These are phyloP conservation scores for Macrosoma leucophasiata DNA, from an alignment of 2,888 invertebrate species.

Conservation along the genomic window DNA sequence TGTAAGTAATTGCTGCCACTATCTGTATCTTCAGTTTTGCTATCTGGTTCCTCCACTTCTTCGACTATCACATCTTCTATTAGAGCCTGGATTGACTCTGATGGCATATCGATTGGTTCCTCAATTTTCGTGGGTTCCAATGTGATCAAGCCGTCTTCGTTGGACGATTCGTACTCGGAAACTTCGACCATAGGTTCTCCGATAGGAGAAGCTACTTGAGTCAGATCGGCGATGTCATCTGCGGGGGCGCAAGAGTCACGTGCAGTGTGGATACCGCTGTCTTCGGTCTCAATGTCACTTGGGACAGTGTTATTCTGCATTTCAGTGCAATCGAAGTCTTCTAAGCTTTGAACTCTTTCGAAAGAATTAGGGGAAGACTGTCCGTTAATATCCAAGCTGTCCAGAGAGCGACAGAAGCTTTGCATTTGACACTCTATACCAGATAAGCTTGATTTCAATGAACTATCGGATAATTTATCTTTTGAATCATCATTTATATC, in stretches of 20 bases:
- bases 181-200: slow-evolving; percentile 61
- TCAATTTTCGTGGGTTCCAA: slow-evolving; percentile 48
- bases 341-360: slow-evolving; percentile 79
- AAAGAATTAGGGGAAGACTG: slow-evolving; percentile 72
- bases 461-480: slow-evolving; percentile 44
- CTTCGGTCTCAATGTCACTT: slow-evolving; percentile 82
- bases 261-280: slow-evolving; percentile 86
- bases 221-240: slow-evolving; percentile 80
- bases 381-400: slow-evolving; percentile 78
- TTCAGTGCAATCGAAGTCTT: slow-evolving; percentile 78
- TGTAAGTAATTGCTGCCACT: slow-evolving; percentile 65
- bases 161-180: slow-evolving; percentile 66
- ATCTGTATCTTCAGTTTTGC: slow-evolving; percentile 54
- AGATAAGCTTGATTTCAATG: slow-evolving; percentile 53
- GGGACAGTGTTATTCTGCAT: slow-evolving; percentile 74
- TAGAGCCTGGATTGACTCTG: slow-evolving; percentile 38
- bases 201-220: slow-evolving; percentile 65
- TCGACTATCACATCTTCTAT: slow-evolving; percentile 61
- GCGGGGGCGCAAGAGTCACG: slow-evolving; percentile 86
- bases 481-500: slow-evolving; percentile 42
- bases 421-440: slow-evolving; percentile 75
- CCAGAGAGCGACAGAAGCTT: slow-evolving; percentile 78
- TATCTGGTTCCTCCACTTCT: slow-evolving; percentile 60
- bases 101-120: slow-evolving; percentile 35
- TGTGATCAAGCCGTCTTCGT: slow-evolving; percentile 50